phyloP scores from a whole-genome alignment of 2,797 vertebrate genomes.

The Neomorphus geoffroyi region DNA sequence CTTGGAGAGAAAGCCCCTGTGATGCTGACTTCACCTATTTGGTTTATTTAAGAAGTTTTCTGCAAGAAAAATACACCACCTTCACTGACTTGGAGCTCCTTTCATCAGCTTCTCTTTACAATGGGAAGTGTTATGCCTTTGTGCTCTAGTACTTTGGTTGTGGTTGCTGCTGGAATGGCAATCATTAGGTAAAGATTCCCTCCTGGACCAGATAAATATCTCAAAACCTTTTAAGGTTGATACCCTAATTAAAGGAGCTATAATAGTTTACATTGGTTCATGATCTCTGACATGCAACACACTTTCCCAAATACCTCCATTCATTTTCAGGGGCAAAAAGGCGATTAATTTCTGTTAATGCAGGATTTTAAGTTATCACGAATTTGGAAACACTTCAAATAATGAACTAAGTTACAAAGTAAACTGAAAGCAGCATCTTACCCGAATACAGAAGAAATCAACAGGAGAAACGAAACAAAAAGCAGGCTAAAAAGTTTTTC shows the following conservation, averaged over 20 bases:
- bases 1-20: not conserved
- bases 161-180: not conserved
- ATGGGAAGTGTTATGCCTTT: not conserved
- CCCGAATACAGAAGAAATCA: not conserved
- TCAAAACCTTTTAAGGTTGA: not conserved
- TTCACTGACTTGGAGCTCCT: not conserved
- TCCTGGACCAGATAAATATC: not conserved
- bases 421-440: not conserved
- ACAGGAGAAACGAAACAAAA: not conserved
- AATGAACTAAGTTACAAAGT: not conserved
- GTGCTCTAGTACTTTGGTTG: not conserved
- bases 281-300: not conserved
- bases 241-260: not conserved
- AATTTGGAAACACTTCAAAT: slow-evolving; percentile 22
- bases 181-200: not conserved
- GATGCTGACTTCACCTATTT: not conserved
- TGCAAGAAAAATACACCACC: not conserved
- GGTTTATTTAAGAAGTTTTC: not conserved
- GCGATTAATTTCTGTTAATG: not conserved
- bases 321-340: not conserved
- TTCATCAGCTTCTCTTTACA: not conserved
- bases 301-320: not conserved
- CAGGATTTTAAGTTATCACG: not conserved
- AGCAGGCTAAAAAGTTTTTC: not conserved
- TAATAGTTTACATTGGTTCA: not conserved